Percentiles rank a stretch among this genome's conserved stretches.
Conservation (phyloP, 2,888 invertebrate genomes). For the Cataglyphis rosenhaueri region DNA sequence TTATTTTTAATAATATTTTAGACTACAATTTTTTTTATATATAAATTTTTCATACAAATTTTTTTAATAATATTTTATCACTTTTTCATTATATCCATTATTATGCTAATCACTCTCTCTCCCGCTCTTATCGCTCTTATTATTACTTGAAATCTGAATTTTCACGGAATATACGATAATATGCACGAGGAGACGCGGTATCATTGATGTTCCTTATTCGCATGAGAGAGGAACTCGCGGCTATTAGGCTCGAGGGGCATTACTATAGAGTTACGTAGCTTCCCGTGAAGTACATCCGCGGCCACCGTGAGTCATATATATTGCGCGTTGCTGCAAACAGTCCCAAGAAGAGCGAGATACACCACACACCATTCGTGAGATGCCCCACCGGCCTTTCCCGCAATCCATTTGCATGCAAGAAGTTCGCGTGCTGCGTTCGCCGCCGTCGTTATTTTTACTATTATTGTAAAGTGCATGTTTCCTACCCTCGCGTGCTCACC, state of each 20-base stretch:
- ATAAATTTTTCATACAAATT: too few relatives aligned
- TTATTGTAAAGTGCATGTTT: slow-evolving; percentile 81
- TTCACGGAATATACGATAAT: not conserved
- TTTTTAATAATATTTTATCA: too few relatives aligned
- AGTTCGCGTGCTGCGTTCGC: slow-evolving; percentile 76
- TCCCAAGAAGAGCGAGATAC: slow-evolving; percentile 32
- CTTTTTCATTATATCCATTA: too few relatives aligned
- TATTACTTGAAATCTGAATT: not conserved
- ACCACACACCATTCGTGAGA: slow-evolving; percentile 10
- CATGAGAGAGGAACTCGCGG: slow-evolving; percentile 8
- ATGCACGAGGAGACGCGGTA: not conserved
- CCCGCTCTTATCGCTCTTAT: not conserved
- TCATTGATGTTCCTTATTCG: slow-evolving; percentile 1
- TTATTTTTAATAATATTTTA: not conserved
- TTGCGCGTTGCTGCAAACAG: slow-evolving; percentile 58
- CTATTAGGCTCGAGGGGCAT: slow-evolving; percentile 11
- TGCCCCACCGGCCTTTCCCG: slow-evolving; percentile 61
- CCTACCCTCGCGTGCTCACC: slow-evolving; percentile 74
- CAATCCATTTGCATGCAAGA: slow-evolving; percentile 78
- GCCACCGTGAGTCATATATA: slow-evolving; percentile 58
- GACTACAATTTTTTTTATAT: not conserved
- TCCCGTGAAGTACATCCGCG: slow-evolving; percentile 63
- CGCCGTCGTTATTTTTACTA: slow-evolving; percentile 78
- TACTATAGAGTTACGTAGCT: slow-evolving; percentile 52
- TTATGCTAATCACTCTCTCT: too few relatives aligned